These are phyloP conservation scores for Perizoma flavofasciatum DNA, from an alignment of 2,888 invertebrate genomes.

Conservation along the genomic window DNA sequence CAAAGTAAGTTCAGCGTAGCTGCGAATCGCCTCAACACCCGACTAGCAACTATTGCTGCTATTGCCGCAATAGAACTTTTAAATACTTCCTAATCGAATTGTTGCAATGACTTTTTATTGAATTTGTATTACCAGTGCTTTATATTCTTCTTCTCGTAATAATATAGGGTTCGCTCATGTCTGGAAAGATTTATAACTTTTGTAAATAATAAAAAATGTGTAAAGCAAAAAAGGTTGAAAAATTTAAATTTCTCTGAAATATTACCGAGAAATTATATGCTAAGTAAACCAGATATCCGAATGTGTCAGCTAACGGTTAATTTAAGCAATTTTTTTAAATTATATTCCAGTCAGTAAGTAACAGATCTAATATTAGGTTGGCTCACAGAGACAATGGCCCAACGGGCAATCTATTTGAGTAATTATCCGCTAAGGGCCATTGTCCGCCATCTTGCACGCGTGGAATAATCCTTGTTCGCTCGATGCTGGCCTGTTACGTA, in stretches of 20 bases:
- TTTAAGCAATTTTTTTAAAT: conserved; percentile 32
- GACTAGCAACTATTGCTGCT: conserved; percentile 22
- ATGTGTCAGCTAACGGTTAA: conserved; percentile 21
- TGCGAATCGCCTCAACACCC: conserved; percentile 28
- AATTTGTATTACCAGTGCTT: not conserved
- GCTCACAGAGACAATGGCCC: conserved; percentile 77
- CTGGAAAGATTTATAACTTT: too few species aligned
- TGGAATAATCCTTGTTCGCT: conserved; percentile 79
- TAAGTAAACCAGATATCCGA: too few species aligned
- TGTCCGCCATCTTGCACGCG: conserved; percentile 81
- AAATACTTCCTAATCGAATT: conserved; percentile 33
- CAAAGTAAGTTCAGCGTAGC: conserved; percentile 31
- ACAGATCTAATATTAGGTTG: conserved; percentile 68
- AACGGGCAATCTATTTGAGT: conserved; percentile 84
- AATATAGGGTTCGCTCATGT: too few species aligned
- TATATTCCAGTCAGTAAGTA: conserved; percentile 56
- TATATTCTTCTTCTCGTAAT: too few species aligned
- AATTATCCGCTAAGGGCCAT: conserved; percentile 83
- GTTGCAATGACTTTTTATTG: conserved; percentile 23
- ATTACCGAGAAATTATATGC: too few species aligned
- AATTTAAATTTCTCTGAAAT: too few species aligned
- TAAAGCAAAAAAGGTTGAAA: too few species aligned
- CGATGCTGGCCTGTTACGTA: conserved; percentile 68
- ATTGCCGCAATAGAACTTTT: conserved; percentile 36
- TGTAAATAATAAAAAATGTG: too few species aligned